phyloP scores from a whole-genome alignment of 2,888 invertebrate genomes.

The Acanthosepion lycidas region DNA sequence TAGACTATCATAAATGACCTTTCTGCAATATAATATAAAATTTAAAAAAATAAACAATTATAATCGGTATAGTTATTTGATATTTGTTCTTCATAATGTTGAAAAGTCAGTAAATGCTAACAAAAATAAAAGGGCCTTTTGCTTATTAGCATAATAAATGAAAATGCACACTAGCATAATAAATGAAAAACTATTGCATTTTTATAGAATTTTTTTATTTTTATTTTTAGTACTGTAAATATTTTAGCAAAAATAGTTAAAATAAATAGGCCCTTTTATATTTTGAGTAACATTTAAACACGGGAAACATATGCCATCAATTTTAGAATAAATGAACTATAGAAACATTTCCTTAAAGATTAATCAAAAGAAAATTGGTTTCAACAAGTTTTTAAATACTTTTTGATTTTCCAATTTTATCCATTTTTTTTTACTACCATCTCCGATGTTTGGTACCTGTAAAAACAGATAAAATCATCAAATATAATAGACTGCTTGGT shows the following conservation, averaged over 20 bases:
- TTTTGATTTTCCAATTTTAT: constrained; percentile 23
- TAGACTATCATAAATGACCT: no score
- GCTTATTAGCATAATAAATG: neutral
- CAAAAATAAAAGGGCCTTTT: neutral
- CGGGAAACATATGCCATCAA: neutral
- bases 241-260: neutral
- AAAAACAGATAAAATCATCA: constrained; percentile 33
- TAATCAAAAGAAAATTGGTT: neutral
- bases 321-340: neutral
- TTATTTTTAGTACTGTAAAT: neutral
- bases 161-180: neutral
- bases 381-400: neutral
- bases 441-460: neutral
- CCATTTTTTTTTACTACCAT: constrained; percentile 6
- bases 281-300: no score
- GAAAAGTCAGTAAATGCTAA: neutral
- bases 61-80: neutral
- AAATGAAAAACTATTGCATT: neutral
- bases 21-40: no score
- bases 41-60: no score
- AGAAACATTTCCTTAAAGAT: neutral
- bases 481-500: neutral
- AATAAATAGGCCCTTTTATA: neutral
- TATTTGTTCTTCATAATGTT: neutral
- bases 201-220: neutral